A percentile compares a stretch with the other conserved stretches of the same genome.
phyloP scores from a whole-genome alignment of 2,113 vertebrate genomes.

The Damaliscus lunatus region DNA sequence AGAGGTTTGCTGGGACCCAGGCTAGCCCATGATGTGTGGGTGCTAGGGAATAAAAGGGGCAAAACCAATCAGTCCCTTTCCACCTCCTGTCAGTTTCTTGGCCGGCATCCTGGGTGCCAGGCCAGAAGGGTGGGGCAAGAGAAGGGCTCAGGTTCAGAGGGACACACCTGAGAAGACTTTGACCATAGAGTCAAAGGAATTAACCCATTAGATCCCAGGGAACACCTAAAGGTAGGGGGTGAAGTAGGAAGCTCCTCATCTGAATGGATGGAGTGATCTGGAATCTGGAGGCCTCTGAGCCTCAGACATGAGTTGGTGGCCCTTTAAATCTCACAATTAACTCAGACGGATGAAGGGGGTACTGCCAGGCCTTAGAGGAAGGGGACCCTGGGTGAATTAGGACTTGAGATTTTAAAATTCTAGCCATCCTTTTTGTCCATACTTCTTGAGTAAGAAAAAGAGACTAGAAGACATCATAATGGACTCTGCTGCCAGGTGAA shows the following conservation, averaged over 20 bases:
- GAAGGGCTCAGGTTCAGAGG: slow-evolving; percentile 53
- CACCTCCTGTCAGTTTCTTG: background rate
- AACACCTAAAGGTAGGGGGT: background rate
- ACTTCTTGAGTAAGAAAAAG: background rate
- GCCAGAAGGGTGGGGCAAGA: slow-evolving; percentile 37
- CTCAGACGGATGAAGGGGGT: background rate
- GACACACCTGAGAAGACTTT: slow-evolving; percentile 64
- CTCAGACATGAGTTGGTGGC: background rate
- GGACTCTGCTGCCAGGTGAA: background rate
- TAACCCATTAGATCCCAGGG: slow-evolving; percentile 28
- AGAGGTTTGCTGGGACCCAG: background rate
- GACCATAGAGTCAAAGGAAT: background rate
- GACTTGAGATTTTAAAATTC: background rate
- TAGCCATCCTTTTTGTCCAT: background rate
- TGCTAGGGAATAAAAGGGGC: background rate
- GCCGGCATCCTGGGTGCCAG: background rate
- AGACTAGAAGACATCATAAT: background rate
- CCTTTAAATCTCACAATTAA: background rate
- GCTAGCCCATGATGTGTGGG: background rate
- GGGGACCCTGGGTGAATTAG: background rate
- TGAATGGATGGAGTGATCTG: too few species aligned
- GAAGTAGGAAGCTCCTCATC: background rate
- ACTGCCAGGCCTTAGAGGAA: background rate
- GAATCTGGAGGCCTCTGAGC: background rate
- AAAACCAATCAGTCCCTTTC: background rate